These are phyloP conservation scores for Augochlora pura DNA, from an alignment of 1,140 invertebrate genomes.

Conservation along the genomic window DNA sequence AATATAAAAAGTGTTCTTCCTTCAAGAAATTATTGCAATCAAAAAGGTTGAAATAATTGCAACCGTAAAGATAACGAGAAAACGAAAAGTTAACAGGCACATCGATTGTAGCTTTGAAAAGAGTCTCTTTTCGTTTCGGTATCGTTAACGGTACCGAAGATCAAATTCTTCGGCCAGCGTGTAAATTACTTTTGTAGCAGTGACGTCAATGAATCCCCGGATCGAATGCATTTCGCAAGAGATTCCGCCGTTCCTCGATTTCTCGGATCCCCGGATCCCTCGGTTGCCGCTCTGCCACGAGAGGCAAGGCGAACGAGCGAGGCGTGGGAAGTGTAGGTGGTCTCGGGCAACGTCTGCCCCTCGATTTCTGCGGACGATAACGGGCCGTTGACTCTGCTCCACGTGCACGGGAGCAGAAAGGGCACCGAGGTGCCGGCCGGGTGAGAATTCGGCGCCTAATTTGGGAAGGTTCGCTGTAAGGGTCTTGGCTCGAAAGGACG, in stretches of 20 bases:
- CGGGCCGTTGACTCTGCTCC: conserved; percentile 54
- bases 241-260: too few species aligned
- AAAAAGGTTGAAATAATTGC: too few species aligned
- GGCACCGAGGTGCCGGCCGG: conserved; percentile 20
- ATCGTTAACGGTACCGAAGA: too few species aligned
- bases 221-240: neutral
- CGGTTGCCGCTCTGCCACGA: neutral
- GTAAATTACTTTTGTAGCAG: neutral
- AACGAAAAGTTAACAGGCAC: too few species aligned
- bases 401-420: conserved; percentile 56
- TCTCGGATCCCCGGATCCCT: too few species aligned
- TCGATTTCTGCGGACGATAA: conserved; percentile 54
- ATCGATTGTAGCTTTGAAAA: too few species aligned
- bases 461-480: conserved; percentile 51
- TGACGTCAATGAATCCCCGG: neutral
- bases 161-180: neutral
- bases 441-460: conserved; percentile 64
- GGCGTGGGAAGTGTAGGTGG: conserved; percentile 58
- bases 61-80: too few species aligned
- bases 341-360: conserved; percentile 26
- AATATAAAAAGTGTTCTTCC: too few species aligned
- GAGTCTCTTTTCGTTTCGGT: too few species aligned
- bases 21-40: too few species aligned
- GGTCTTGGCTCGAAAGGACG: conserved; percentile 19
- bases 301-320: neutral